Conservation (phyloP, 2,888 invertebrate genomes). For the Ichneumoninae sp. region DNA sequence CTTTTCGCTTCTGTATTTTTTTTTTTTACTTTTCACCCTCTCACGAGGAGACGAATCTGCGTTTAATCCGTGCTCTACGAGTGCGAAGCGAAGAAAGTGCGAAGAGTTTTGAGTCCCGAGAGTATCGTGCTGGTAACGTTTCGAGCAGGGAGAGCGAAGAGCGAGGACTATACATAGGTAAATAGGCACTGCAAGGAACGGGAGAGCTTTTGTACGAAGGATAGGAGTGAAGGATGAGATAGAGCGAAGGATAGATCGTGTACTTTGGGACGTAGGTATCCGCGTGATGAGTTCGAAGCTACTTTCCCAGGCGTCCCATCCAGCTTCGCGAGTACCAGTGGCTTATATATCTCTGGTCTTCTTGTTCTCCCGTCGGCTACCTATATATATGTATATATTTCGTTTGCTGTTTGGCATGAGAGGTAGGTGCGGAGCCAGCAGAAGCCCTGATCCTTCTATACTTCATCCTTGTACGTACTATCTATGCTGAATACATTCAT, state of each 20-base stretch:
- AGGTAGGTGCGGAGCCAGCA: conserved; percentile 26
- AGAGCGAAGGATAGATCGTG: conserved; percentile 42
- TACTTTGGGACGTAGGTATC: conserved; percentile 61
- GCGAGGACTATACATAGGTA: conserved; percentile 57
- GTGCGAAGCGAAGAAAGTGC: conserved; percentile 35
- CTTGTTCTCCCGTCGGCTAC: conserved; percentile 34
- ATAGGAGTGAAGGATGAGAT: conserved; percentile 48
- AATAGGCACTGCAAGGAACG: conserved; percentile 59
- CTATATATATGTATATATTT: conserved; percentile 33
- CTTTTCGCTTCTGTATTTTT: not conserved
- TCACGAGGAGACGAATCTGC: conserved; percentile 61
- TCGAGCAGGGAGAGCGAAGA: conserved; percentile 36
- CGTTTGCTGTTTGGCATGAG: conserved; percentile 25
- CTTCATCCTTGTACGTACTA: not conserved
- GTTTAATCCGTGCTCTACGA: conserved; percentile 64
- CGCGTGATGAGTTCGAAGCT: conserved; percentile 67
- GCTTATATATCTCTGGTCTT: conserved; percentile 36
- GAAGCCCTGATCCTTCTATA: conserved; percentile 22
- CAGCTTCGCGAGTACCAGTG: conserved; percentile 31
- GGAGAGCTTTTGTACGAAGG: conserved; percentile 63
- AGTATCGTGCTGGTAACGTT: conserved; percentile 59
- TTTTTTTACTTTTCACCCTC: conserved; percentile 50
- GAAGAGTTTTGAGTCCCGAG: conserved; percentile 50
- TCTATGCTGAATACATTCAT: not conserved
- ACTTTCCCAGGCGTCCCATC: conserved; percentile 64